phyloP scores from a whole-genome alignment of 2,888 invertebrate species.

The Dryobota labecula region DNA sequence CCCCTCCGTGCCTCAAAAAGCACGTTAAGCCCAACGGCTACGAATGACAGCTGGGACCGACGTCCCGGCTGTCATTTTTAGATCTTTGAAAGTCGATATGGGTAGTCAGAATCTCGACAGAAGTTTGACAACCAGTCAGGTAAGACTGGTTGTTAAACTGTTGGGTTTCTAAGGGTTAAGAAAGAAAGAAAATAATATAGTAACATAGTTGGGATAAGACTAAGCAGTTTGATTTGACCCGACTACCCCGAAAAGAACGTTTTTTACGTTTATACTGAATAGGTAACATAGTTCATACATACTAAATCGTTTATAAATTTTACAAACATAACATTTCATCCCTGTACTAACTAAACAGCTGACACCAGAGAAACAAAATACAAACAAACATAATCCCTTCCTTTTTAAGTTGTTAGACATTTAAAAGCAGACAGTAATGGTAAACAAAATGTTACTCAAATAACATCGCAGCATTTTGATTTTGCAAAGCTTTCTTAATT shows the following conservation, averaged over 20 bases:
- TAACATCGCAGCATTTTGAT: conserved; percentile 32
- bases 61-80: too few relatives aligned
- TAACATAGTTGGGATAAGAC: neutral
- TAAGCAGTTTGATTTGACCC: neutral
- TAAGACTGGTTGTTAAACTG: too few relatives aligned
- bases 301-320: neutral
- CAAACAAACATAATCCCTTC: neutral
- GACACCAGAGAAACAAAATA: neutral
- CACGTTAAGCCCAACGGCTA: neutral
- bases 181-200: too few relatives aligned
- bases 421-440: conserved; percentile 3
- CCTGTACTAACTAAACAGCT: conserved; percentile 3
- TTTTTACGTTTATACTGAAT: too few relatives aligned
- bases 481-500: conserved; percentile 53
- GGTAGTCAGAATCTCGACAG: neutral
- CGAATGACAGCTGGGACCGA: too few relatives aligned
- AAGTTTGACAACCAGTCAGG: neutral
- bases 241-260: too few relatives aligned
- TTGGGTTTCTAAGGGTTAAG: too few relatives aligned
- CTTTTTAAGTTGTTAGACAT: conserved; percentile 13
- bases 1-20: too few relatives aligned
- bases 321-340: neutral
- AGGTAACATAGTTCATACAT: neutral
- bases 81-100: neutral
- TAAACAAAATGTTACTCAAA: conserved; percentile 9